These are phyloP conservation scores for Drosophila nikananu DNA, from an alignment of 1,140 invertebrate species.

Conservation along the genomic window DNA sequence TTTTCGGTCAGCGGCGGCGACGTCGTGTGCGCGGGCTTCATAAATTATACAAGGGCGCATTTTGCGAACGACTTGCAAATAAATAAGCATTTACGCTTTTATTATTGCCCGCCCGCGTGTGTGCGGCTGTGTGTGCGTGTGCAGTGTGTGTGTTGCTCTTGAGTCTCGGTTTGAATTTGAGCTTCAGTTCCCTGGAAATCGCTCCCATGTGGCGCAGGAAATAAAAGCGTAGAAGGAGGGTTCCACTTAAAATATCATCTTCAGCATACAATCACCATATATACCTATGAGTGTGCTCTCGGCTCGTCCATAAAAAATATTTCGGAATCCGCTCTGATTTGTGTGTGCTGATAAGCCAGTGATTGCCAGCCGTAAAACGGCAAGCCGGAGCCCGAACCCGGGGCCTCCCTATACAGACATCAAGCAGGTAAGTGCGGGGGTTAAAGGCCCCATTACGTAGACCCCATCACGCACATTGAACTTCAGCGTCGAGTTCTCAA, in stretches of 20 bases:
- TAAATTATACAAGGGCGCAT: slow-evolving; percentile 81
- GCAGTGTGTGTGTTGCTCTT: slow-evolving; percentile 17
- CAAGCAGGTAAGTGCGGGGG: slow-evolving; percentile 52
- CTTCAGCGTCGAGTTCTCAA: slow-evolving; percentile 15
- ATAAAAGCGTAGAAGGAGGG: slow-evolving; percentile 31
- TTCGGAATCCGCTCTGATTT: slow-evolving; percentile 59
- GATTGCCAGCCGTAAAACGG: slow-evolving; percentile 46
- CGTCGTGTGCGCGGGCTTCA: slow-evolving; percentile 76
- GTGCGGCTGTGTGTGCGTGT: slow-evolving; percentile 15
- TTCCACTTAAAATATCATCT: slow-evolving; percentile 62
- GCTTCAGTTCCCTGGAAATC: slow-evolving; percentile 62
- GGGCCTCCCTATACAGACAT: slow-evolving; percentile 32
- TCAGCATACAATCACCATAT: slow-evolving; percentile 55
- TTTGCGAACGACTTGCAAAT: slow-evolving; percentile 80
- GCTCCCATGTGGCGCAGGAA: slow-evolving; percentile 77
- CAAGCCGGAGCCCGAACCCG: slow-evolving; percentile 7
- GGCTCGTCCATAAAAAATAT: slow-evolving; percentile 20
- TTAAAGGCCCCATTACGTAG: slow-evolving; percentile 13
- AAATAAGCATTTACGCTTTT: slow-evolving; percentile 83
- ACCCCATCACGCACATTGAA: slow-evolving; percentile 54
- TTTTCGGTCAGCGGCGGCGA: slow-evolving; percentile 24
- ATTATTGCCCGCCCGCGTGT: slow-evolving; percentile 69
- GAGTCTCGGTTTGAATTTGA: slow-evolving; percentile 11
- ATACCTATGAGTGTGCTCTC: slow-evolving; percentile 28
- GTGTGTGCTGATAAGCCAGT: slow-evolving; percentile 59